Percentiles rank a stretch among this genome's conserved stretches.
phyloP scores from a whole-genome alignment of 2,113 vertebrate species.

The Catharus fuscescens region DNA sequence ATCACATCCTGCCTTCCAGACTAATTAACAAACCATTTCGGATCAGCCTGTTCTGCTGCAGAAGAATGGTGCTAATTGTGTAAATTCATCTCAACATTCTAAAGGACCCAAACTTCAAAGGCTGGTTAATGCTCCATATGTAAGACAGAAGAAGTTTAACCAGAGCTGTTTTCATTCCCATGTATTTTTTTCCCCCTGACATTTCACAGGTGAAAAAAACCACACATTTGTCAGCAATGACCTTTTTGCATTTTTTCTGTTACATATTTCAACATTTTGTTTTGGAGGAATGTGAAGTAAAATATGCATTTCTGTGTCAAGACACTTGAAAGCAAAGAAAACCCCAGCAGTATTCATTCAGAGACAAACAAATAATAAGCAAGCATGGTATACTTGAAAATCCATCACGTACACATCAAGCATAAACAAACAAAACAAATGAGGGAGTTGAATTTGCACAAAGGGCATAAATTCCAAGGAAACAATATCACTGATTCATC shows the following conservation, averaged over 20 bases:
- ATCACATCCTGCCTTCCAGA: background rate
- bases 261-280: background rate
- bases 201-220: background rate
- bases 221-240: background rate
- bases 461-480: background rate
- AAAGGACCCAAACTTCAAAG: constrained; percentile 28
- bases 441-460: background rate
- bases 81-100: background rate
- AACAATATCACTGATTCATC: background rate
- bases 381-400: background rate
- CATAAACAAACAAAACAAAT: background rate
- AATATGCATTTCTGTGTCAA: background rate
- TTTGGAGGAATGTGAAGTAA: background rate
- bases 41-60: constrained; percentile 26
- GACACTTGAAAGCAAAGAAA: background rate
- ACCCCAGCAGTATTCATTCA: background rate
- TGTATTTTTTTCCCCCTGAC: background rate
- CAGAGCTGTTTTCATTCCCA: background rate
- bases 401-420: background rate
- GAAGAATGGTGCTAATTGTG: background rate
- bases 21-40: background rate
- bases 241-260: background rate
- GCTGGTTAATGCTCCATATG: background rate
- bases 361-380: background rate
- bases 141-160: background rate